Conservation (phyloP, 2,113 vertebrate species). For the Perccottus glenii region DNA sequence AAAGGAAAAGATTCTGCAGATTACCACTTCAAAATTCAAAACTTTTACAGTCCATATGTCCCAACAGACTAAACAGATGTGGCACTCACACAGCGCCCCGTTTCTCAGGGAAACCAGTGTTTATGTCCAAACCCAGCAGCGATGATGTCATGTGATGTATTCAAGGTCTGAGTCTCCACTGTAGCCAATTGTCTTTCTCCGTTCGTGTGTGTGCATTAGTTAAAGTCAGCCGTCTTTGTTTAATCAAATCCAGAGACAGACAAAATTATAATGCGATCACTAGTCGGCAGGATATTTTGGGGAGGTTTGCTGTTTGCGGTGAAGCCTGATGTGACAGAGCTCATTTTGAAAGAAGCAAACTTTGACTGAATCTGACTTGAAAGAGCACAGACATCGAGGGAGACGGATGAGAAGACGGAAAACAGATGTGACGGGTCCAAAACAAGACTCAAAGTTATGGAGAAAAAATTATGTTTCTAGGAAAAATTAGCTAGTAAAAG, state of each 20-base stretch:
- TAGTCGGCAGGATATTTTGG: constrained; percentile 6
- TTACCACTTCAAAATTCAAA: constrained; percentile 26
- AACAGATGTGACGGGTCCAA: constrained; percentile 41
- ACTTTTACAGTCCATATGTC: constrained; percentile 11
- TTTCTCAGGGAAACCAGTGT: constrained; percentile 63
- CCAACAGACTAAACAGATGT: constrained; percentile 40
- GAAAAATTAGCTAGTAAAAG: not conserved
- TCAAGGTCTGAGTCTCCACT: constrained; percentile 30
- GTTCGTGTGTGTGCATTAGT: constrained; percentile 27
- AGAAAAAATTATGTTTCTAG: not conserved
- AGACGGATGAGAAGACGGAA: constrained; percentile 10
- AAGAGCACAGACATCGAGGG: not conserved
- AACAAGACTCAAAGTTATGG: constrained; percentile 4
- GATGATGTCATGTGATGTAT: constrained; percentile 59
- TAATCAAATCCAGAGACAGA: constrained; percentile 39
- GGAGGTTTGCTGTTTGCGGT: constrained; percentile 15
- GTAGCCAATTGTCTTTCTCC: not conserved
- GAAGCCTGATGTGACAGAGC: not conserved
- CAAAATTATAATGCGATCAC: not conserved
- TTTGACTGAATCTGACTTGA: constrained; percentile 11
- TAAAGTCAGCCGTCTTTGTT: constrained; percentile 14
- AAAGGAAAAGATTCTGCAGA: constrained; percentile 8
- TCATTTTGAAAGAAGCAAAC: not conserved
- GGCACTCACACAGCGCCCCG: constrained; percentile 6
- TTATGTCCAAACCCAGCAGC: constrained; percentile 59